Evolutionary conservation across 1,140 invertebrate genomes (phyloP), one percentile per base, ranked within the genome.

Genomic region (Drosophila insularis): DNA sequence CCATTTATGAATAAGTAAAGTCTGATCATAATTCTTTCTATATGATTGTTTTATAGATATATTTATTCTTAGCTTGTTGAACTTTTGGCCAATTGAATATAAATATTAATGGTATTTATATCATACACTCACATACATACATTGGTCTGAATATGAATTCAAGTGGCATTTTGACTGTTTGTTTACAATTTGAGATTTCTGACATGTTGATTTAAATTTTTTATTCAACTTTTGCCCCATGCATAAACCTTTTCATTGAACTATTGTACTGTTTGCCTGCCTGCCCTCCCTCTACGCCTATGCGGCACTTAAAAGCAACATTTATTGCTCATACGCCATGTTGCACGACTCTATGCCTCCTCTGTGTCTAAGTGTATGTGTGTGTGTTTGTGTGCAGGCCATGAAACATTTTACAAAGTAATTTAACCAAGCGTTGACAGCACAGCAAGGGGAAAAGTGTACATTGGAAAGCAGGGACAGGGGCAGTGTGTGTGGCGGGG

Each of bases 401-500:
- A 72, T 74, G 80, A 71, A 75, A 78, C 82, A 81, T 84, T 82
- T 76, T 86, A 77, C 72, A 86, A 82, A 86, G 82, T 72, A 87
- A 86, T 86, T 87, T 82, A 72, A 87, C 60, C 75, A 80, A 63
- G 55, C 72, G 82, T 53, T 71, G 81, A 78, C 81, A 85, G n/a
- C n/a, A 19, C 27, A 32, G 53, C 5, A 23, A 14, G 31, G 11
- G 13, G 37, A 14, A 4, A 21, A n/a, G 32, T 35, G 32, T 35
- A 35, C 23, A 27, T 27, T 27, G 23, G 32, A 35, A 7, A 50
- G 5, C 17, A 23, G 1, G 8, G 5, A 27, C 27, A 27, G 27
- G 17, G 19, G 14, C 13, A 58, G 14, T 2, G 55, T 14, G 35
- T 2, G 14, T 17, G 7, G 46, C 8, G 19, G 37, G n/a, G 62